phyloP scores from a whole-genome alignment of 2,888 invertebrate species.

The Alitta virens region DNA sequence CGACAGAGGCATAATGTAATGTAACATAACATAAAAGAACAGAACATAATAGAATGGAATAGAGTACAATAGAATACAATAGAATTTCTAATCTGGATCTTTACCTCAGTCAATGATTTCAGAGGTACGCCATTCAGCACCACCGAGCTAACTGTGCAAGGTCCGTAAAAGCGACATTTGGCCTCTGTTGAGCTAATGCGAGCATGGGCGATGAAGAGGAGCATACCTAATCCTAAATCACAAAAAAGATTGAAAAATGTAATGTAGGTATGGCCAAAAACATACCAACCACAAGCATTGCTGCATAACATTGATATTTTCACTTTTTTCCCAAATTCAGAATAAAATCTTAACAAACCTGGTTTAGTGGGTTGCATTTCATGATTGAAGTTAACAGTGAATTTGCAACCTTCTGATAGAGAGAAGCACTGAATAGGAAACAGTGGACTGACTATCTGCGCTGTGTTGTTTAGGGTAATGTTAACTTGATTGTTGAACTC shows the following conservation, averaged over 20 bases:
- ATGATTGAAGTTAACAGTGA: slow-evolving; percentile 48
- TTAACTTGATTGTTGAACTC: slow-evolving; percentile 50
- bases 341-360: slow-evolving; percentile 29
- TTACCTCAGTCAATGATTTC: slow-evolving; percentile 47
- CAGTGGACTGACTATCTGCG: slow-evolving; percentile 44
- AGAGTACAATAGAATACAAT: too few relatives aligned
- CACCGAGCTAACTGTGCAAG: slow-evolving; percentile 47
- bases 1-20: too few relatives aligned
- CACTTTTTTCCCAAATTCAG: too few relatives aligned
- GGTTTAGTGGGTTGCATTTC: slow-evolving; percentile 40
- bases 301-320: too few relatives aligned
- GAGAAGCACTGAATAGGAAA: slow-evolving; percentile 56
- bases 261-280: too few relatives aligned
- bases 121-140: slow-evolving; percentile 44
- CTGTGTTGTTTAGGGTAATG: slow-evolving; percentile 49
- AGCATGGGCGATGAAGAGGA: slow-evolving; percentile 54
- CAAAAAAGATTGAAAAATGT: not conserved
- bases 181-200: slow-evolving; percentile 45
- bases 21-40: too few relatives aligned
- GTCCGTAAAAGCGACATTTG: slow-evolving; percentile 50
- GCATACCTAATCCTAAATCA: slow-evolving; percentile 46
- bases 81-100: too few relatives aligned
- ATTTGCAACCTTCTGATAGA: slow-evolving; percentile 46
- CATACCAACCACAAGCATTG: too few relatives aligned
- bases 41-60: too few relatives aligned